Evolutionary conservation across 2,113 vertebrate genomes (phyloP).

Genomic region (Peucedramus taeniatus): DNA sequence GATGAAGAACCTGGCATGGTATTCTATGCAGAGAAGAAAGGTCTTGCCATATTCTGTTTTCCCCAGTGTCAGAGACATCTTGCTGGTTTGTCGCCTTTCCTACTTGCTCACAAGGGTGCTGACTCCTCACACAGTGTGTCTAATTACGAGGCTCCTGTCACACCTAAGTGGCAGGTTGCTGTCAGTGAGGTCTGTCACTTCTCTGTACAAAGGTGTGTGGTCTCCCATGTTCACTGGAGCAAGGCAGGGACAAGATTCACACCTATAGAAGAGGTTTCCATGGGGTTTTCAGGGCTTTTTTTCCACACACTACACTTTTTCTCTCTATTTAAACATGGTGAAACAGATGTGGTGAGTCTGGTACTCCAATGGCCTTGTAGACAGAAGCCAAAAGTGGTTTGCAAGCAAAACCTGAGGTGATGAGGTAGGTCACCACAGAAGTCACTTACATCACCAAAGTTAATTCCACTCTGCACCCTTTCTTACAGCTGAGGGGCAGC

Average conservation of each 20-base stretch:
- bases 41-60: neutral
- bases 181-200: neutral
- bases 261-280: fast-evolving
- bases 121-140: neutral
- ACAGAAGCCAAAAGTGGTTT: neutral
- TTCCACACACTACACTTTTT: neutral
- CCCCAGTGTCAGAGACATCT: neutral
- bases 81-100: fast-evolving
- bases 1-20: neutral
- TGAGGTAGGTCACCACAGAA: neutral
- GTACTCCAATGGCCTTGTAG: neutral
- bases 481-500: neutral
- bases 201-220: fast-evolving
- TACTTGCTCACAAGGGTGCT: neutral
- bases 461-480: neutral
- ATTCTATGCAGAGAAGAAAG: neutral
- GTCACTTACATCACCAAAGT: neutral
- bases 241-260: neutral
- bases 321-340: neutral
- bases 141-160: neutral
- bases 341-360: neutral
- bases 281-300: neutral
- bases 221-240: neutral
- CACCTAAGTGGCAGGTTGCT: neutral
- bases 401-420: neutral